phyloP scores from a whole-genome alignment of 2,888 invertebrate species.

The Macrophya alboannulata region DNA sequence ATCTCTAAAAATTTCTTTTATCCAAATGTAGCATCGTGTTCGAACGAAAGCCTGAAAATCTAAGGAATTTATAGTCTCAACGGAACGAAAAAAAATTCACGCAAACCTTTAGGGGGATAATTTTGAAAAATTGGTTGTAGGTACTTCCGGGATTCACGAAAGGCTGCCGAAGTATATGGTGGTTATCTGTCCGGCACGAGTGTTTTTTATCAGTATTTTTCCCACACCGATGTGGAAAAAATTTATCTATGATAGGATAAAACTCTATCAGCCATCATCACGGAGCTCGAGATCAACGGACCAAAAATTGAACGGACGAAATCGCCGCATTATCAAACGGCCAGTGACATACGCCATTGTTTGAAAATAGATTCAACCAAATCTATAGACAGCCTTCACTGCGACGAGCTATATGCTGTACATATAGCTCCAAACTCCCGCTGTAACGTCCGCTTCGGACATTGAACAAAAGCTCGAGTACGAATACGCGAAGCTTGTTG shows the following conservation, averaged over 20 bases:
- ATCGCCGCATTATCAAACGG: conserved; percentile 45
- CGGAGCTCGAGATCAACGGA: conserved; percentile 2
- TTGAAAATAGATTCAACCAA: conserved; percentile 39
- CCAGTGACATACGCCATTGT: conserved; percentile 31
- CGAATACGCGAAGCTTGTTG: neutral
- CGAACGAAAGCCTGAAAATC: too few relatives aligned
- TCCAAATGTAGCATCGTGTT: too few relatives aligned
- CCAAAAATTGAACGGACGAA: conserved; percentile 42
- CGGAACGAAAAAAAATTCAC: neutral
- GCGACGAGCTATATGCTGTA: neutral
- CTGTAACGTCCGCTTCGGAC: conserved; percentile 25
- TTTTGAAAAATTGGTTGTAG: conserved; percentile 1
- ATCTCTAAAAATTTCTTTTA: neutral
- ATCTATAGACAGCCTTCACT: conserved; percentile 12
- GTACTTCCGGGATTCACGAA: neutral
- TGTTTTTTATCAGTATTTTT: conserved; percentile 30
- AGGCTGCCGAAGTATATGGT: neutral
- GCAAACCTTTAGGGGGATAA: neutral
- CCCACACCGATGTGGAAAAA: conserved; percentile 2
- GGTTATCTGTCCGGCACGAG: conserved; percentile 10
- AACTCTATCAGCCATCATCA: conserved; percentile 25
- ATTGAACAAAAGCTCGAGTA: conserved; percentile 31
- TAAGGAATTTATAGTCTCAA: neutral
- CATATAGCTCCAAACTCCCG: neutral
- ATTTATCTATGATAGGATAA: conserved; percentile 31